These are phyloP conservation scores for Lichenostomus cassidix DNA, from an alignment of 2,113 vertebrate genomes.

Conservation along the genomic window DNA sequence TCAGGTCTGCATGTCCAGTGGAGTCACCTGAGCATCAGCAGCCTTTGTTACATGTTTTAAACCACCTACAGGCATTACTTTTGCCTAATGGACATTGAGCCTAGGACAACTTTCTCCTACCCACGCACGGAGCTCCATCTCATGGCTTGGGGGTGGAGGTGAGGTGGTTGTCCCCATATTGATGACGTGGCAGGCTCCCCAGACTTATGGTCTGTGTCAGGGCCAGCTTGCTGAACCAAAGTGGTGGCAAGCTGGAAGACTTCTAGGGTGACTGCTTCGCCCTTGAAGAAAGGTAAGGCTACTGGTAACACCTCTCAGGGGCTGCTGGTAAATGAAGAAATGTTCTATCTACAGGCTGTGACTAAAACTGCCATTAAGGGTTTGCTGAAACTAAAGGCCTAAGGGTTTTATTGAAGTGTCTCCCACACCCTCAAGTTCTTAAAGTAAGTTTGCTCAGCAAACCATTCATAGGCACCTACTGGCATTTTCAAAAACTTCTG, in stretches of 20 bases:
- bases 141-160: not conserved
- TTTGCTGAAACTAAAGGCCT: not conserved
- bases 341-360: not conserved
- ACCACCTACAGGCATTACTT: not conserved
- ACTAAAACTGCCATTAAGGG: not conserved
- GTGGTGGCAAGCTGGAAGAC: not conserved
- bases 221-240: not conserved
- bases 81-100: not conserved
- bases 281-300: not conserved
- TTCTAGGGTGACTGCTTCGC: not conserved
- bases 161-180: rapidly evolving
- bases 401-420: not conserved
- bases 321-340: not conserved
- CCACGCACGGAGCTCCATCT: rapidly evolving
- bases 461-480: not conserved
- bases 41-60: not conserved
- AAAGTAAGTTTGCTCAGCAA: not conserved
- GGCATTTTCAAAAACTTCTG: not conserved
- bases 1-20: not conserved
- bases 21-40: not conserved
- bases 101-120: not conserved
- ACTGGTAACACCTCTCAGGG: not conserved
- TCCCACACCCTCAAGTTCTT: not conserved
- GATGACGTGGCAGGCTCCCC: not conserved
- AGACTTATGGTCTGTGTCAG: not conserved